Percentiles rank a stretch among this genome's conserved stretches.
Conservation (phyloP, 2,797 vertebrate genomes). For the Thunnus albacares region DNA sequence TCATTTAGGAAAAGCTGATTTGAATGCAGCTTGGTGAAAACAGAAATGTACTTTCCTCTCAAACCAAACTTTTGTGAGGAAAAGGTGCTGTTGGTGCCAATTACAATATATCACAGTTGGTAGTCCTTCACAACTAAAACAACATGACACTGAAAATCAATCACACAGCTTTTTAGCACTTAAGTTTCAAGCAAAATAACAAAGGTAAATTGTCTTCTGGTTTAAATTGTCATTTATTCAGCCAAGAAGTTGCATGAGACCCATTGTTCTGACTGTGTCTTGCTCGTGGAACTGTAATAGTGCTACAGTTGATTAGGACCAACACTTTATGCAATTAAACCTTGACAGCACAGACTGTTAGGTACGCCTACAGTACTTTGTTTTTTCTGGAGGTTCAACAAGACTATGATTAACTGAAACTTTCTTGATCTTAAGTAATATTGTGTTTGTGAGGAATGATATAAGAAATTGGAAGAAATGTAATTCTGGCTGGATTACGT, state of each 20-base stretch:
- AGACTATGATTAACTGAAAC: neutral
- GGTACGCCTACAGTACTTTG: neutral
- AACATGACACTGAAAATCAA: constrained; percentile 25
- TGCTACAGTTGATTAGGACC: constrained; percentile 23
- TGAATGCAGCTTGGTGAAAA: neutral
- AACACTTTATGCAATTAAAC: constrained; percentile 17
- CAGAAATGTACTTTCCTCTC: neutral
- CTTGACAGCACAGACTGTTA: neutral
- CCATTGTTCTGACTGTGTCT: neutral
- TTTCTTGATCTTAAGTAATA: neutral
- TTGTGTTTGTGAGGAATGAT: neutral
- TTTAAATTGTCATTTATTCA: constrained; percentile 7
- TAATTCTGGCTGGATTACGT: no score
- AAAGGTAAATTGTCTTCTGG: constrained; percentile 12
- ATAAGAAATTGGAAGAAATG: neutral
- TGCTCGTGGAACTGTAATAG: neutral
- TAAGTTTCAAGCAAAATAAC: constrained; percentile 12
- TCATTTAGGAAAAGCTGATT: constrained; percentile 17
- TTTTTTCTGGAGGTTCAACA: constrained; percentile 11
- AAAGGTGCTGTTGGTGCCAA: neutral
- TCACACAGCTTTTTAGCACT: neutral
- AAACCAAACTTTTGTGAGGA: constrained; percentile 1
- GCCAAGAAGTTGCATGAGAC: neutral
- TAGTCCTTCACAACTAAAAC: constrained; percentile 7
- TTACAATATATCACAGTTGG: constrained; percentile 5